Evolutionary conservation across 1,140 invertebrate species (phyloP).

Genomic region (Oryctes rhinoceros): DNA sequence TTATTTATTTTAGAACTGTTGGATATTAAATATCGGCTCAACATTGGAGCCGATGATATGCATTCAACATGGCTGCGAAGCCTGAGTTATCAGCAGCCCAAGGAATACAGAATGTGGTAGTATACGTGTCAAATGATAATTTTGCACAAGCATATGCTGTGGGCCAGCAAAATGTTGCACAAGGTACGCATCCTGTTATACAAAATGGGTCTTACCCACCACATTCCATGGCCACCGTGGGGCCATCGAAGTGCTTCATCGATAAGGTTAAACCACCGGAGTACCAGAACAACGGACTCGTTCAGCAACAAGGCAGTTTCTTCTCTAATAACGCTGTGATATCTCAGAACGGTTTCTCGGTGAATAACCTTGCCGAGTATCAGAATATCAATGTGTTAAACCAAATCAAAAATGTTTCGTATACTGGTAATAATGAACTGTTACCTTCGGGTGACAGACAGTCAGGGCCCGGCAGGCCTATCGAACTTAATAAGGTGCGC

Average conservation of each 20-base stretch:
- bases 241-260: constrained; percentile 50
- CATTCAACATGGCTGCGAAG: constrained; percentile 61
- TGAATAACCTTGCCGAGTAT: constrained; percentile 45
- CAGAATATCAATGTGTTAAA: constrained; percentile 50
- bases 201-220: constrained; percentile 48
- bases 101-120: constrained; percentile 63
- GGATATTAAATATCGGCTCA: constrained; percentile 56
- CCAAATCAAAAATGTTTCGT: constrained; percentile 48
- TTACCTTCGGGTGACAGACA: constrained; percentile 48
- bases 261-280: constrained; percentile 48
- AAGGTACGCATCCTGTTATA: constrained; percentile 45
- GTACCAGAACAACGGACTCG: constrained; percentile 41
- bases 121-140: constrained; percentile 63
- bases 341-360: constrained; percentile 54
- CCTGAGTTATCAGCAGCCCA: constrained; percentile 60
- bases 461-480: constrained; percentile 50
- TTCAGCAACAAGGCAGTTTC: constrained; percentile 47
- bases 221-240: constrained; percentile 54
- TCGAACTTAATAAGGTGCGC: constrained; percentile 46
- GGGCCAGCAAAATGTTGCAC: constrained; percentile 56
- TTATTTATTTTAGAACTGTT: constrained; percentile 54
- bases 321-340: constrained; percentile 49
- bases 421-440: constrained; percentile 41
- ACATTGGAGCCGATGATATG: constrained; percentile 60
- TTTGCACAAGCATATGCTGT: constrained; percentile 60